A percentile compares a stretch with the other conserved stretches of the same genome.
phyloP scores from a whole-genome alignment of 1,140 invertebrate species.

The Episyrphus balteatus region DNA sequence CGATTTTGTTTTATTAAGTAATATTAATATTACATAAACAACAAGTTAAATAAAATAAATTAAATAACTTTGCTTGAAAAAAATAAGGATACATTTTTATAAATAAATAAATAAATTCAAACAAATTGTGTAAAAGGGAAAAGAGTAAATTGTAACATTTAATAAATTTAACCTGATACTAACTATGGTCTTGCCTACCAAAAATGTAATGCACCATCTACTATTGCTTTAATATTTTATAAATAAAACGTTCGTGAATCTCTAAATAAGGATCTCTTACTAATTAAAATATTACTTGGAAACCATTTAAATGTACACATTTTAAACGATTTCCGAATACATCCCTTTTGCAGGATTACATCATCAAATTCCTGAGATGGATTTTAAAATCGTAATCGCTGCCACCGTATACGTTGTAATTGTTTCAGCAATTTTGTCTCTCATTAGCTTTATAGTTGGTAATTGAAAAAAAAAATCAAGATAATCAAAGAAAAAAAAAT shows the following conservation, averaged over 20 bases:
- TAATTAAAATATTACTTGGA: constrained; percentile 9
- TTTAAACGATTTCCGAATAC: neutral
- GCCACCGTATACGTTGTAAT: constrained; percentile 19
- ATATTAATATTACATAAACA: no score
- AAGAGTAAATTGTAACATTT: no score
- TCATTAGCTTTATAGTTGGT: constrained; percentile 1
- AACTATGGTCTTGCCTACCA: no score
- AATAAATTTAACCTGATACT: no score
- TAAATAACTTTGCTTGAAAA: no score
- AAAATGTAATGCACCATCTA: neutral
- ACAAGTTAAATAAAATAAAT: no score
- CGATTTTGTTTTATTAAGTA: no score
- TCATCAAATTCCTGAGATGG: constrained; percentile 36
- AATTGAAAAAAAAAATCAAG: neutral
- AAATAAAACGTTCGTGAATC: neutral
- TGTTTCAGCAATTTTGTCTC: neutral
- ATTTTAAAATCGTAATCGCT: constrained; percentile 34
- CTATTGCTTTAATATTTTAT: neutral
- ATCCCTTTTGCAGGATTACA: constrained; percentile 31
- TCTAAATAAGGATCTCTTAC: constrained; percentile 6
- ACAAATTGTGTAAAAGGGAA: no score
- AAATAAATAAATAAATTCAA: no score
- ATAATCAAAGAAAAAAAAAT: neutral
- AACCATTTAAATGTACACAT: constrained; percentile 1
- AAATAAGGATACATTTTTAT: no score